Evolutionary conservation across 2,113 vertebrate species (phyloP), one percentile per base, ranked within the genome.

Genomic region (Toxostoma redivivum): DNA sequence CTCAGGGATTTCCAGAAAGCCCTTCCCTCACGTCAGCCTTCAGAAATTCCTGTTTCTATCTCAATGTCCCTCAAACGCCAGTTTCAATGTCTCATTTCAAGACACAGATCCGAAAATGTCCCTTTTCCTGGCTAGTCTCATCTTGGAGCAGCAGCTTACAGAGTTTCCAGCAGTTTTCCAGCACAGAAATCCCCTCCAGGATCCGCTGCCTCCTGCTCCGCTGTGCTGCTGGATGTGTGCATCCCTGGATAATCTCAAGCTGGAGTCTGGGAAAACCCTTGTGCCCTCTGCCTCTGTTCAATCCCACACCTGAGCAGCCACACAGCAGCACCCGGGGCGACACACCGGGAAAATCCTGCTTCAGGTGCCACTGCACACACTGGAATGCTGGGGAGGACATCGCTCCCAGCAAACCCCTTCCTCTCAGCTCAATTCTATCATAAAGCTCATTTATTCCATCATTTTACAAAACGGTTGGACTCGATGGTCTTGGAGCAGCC

Each of bases 171-270:
- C 35, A 24, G 35, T 9, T 84, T 69, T 38, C 0, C 4, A n/a
- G 79, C 8, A 1, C 9, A 35, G 48, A 35, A 66, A 5, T 1
- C 4, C 9, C 2, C 24, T n/a, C 31, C 30, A 9, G n/a, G 40
- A 40, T 10, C 0, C 0, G 0, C 27, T 28, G n/a, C 58, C 64
- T 37, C 44, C 54, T 12, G 62, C 57, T 40, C 72, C 1, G 0
- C 27, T 3, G n/a, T 1, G 1, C 51, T 19, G 44, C 54, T 61
- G 86, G 57, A 14, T 7, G 33, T 7, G 0, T 4, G 5, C 14
- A 40, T 17, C 30, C 48, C 58, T 17, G 69, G 31, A 9, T 7
- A 45, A 5, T 1, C 11, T 4, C 4, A 2, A 2, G 18, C 37
- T 15, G 7, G 33, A 28, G 27, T 6, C 30, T 23, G 35, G 48